These are phyloP conservation scores for Ctenoplectra terminalis DNA, from an alignment of 1,140 invertebrate genomes.

Conservation along the genomic window DNA sequence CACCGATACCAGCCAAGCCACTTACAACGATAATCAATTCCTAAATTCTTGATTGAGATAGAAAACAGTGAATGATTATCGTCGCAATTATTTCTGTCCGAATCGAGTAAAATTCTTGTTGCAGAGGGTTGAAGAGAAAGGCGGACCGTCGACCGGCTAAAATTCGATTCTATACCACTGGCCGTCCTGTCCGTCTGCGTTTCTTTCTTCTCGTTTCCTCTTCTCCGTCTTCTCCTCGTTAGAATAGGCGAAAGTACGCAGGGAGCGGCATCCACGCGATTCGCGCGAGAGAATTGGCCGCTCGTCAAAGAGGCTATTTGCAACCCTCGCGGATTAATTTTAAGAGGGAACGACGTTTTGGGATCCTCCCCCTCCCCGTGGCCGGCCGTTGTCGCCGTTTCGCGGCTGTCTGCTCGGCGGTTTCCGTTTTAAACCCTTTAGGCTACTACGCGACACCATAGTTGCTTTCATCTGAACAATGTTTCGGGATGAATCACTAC, in stretches of 20 bases:
- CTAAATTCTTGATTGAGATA: too few relatives aligned
- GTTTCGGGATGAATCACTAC: too few relatives aligned
- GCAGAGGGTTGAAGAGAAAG: neutral
- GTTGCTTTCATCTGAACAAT: too few relatives aligned
- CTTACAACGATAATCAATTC: too few relatives aligned
- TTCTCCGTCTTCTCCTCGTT: conserved; percentile 51
- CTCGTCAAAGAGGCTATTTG: conserved; percentile 78
- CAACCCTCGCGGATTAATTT: conserved; percentile 76
- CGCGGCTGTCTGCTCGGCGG: conserved; percentile 10
- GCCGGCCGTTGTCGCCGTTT: neutral
- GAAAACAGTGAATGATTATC: too few relatives aligned
- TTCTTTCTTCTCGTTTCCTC: conserved; percentile 46
- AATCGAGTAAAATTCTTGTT: neutral
- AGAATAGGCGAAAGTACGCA: conserved; percentile 62
- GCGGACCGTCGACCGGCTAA: neutral
- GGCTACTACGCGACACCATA: neutral
- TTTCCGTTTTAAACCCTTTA: conserved; percentile 35
- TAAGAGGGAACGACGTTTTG: conserved; percentile 68
- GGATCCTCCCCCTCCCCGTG: conserved; percentile 35
- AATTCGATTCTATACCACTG: conserved; percentile 9
- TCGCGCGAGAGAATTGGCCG: conserved; percentile 76
- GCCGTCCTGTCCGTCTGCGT: neutral
- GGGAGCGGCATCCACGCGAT: conserved; percentile 69
- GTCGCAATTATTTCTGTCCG: too few relatives aligned
- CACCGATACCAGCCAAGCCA: too few relatives aligned